Evolutionary conservation across 92 coral and sea anemone genomes (phyloP).

Genomic region (Galaxea fascicularis): DNA sequence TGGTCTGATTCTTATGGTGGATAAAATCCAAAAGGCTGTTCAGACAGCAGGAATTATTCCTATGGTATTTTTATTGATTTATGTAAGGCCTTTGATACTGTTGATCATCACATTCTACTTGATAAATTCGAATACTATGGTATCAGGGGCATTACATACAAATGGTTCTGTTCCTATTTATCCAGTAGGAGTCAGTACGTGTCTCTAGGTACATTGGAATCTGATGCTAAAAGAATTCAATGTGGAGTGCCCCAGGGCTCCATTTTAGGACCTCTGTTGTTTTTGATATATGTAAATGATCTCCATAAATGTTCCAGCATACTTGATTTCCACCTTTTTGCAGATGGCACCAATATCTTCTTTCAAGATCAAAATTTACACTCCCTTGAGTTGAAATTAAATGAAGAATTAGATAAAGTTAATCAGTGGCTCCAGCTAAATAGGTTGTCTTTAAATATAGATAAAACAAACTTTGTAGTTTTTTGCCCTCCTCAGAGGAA

Average conservation of each 20-base stretch:
- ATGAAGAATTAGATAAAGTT: slow-evolving; percentile 34
- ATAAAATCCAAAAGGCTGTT: slow-evolving; percentile 53
- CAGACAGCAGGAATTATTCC: slow-evolving; percentile 40
- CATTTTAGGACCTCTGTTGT: slow-evolving; percentile 57
- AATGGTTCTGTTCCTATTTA: slow-evolving; percentile 52
- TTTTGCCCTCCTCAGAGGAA: slow-evolving; percentile 5
- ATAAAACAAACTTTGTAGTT: slow-evolving; percentile 19
- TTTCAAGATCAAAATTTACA: neutral
- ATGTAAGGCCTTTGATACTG: slow-evolving; percentile 56
- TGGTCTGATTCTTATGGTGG: slow-evolving; percentile 47
- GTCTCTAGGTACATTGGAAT: slow-evolving; percentile 40
- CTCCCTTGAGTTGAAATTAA: slow-evolving; percentile 27
- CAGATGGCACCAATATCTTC: slow-evolving; percentile 61
- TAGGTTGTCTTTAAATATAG: too few relatives aligned
- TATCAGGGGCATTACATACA: slow-evolving; percentile 49
- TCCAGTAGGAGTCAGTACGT: slow-evolving; percentile 57
- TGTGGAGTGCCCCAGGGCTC: slow-evolving; percentile 63
- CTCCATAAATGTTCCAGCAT: slow-evolving; percentile 44
- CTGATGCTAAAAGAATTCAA: slow-evolving; percentile 18
- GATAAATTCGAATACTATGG: slow-evolving; percentile 56
- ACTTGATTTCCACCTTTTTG: slow-evolving; percentile 62
- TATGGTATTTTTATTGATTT: slow-evolving; percentile 62
- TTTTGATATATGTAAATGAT: slow-evolving; percentile 62
- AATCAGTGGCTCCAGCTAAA: neutral
- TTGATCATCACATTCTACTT: slow-evolving; percentile 35